Percentiles rank a stretch among this genome's conserved stretches.
Conservation (phyloP, 2,113 vertebrate species). For the Dasyurus viverrinus region DNA sequence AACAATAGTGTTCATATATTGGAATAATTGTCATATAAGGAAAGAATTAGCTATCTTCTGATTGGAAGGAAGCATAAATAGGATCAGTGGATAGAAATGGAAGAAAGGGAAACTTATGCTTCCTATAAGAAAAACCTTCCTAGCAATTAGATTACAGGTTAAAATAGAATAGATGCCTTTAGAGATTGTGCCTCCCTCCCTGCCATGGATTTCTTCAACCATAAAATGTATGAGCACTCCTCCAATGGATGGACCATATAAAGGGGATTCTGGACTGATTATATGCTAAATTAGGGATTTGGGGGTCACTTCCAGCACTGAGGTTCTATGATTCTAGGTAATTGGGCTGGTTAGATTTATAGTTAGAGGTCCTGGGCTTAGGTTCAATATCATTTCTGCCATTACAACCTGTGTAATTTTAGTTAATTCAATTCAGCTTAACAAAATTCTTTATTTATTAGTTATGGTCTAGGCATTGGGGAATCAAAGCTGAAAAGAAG, state of each 20-base stretch:
- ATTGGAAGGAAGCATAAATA: background rate
- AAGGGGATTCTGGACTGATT: background rate
- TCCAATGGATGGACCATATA: background rate
- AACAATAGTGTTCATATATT: background rate
- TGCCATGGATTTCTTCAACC: background rate
- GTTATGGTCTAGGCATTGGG: too few species aligned
- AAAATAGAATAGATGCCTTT: background rate
- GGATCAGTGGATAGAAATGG: background rate
- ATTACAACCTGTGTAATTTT: background rate
- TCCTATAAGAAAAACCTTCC: background rate
- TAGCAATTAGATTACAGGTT: background rate
- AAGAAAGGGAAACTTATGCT: background rate
- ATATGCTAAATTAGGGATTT: background rate
- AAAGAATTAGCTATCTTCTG: background rate
- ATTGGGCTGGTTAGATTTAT: background rate
- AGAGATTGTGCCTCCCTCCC: background rate
- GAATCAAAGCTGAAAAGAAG: too few species aligned
- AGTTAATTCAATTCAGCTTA: background rate
- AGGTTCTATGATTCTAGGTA: background rate
- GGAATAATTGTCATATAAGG: background rate
- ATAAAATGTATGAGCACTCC: background rate
- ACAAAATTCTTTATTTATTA: too few species aligned
- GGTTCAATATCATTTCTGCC: background rate
- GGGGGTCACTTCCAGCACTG: background rate
- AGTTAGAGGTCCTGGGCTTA: background rate